Conservation (phyloP, 2,113 vertebrate species). For the Dipodomys stephensi region DNA sequence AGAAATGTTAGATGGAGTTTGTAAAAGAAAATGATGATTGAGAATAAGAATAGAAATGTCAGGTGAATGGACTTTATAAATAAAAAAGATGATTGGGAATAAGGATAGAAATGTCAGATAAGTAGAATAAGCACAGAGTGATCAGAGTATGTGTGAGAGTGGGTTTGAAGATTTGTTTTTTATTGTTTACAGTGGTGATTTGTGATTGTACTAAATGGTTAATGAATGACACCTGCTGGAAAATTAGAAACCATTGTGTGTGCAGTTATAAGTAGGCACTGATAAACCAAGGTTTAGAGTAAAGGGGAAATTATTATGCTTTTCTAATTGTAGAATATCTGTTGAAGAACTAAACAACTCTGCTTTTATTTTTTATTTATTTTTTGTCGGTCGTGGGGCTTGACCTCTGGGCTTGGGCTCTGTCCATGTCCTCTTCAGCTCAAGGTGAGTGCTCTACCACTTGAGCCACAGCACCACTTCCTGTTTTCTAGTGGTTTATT, state of each 20-base stretch:
- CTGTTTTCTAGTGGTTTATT: too few relatives aligned
- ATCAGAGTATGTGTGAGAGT: not conserved
- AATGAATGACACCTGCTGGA: not conserved
- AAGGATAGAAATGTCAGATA: not conserved
- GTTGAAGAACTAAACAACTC: too few relatives aligned
- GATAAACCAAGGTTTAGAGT: not conserved
- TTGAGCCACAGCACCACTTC: too few relatives aligned
- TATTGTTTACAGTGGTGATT: constrained; percentile 27
- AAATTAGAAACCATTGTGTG: constrained; percentile 7
- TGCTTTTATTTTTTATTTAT: too few relatives aligned
- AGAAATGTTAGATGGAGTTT: too few relatives aligned
- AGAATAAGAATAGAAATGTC: too few relatives aligned
- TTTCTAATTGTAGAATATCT: too few relatives aligned
- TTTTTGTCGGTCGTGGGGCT: too few relatives aligned
- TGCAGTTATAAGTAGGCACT: not conserved
- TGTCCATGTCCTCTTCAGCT: too few relatives aligned
- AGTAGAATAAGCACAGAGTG: not conserved
- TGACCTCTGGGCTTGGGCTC: too few relatives aligned
- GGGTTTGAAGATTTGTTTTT: not conserved
- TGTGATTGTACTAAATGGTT: constrained; percentile 8
- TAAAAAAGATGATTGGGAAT: not conserved
- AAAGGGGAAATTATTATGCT: not conserved
- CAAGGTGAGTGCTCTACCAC: too few relatives aligned
- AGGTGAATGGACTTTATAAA: too few relatives aligned
- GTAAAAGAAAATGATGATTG: not conserved